Percentiles rank a stretch among this genome's conserved stretches.
Evolutionary conservation across 2,888 invertebrate species (phyloP).

Genomic region (Zaprionus bogoriensis): DNA sequence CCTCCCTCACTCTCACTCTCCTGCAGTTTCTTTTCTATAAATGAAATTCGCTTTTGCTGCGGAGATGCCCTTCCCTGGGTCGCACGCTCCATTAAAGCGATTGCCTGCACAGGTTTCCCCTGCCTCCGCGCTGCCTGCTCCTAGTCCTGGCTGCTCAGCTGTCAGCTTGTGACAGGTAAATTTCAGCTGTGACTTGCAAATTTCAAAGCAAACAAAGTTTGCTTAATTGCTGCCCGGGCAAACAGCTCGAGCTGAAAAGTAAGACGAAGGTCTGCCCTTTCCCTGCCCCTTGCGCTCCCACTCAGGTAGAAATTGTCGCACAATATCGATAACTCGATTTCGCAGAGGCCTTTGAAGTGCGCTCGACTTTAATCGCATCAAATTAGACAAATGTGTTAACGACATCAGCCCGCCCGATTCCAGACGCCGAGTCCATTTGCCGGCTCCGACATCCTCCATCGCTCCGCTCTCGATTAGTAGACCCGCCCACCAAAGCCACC

Average conservation of each 20-base stretch:
- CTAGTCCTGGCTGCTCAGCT: too few relatives aligned
- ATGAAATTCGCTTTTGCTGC: too few relatives aligned
- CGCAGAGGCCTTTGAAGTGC: conserved; percentile 41
- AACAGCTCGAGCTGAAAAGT: neutral
- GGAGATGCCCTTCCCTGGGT: too few relatives aligned
- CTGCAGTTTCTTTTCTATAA: too few relatives aligned
- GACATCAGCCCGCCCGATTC: conserved; percentile 25
- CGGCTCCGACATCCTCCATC: neutral
- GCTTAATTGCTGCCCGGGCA: conserved; percentile 29
- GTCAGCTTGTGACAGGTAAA: conserved; percentile 21
- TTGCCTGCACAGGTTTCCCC: too few relatives aligned
- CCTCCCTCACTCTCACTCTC: neutral
- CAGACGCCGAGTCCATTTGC: neutral
- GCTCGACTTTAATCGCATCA: conserved; percentile 61
- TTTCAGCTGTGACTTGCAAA: conserved; percentile 50
- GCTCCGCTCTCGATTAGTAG: too few relatives aligned
- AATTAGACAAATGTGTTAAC: conserved; percentile 61
- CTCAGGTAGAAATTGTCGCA: neutral
- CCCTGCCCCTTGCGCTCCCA: too few relatives aligned
- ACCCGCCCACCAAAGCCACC: neutral
- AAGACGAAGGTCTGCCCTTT: neutral
- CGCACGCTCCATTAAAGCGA: too few relatives aligned
- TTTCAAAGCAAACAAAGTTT: conserved; percentile 30
- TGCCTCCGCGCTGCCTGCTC: too few relatives aligned
- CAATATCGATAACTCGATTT: neutral